Base-by-base conservation (phyloP, 1,140 invertebrate genomes). In the Tyrophagus putrescentiae region DNA sequence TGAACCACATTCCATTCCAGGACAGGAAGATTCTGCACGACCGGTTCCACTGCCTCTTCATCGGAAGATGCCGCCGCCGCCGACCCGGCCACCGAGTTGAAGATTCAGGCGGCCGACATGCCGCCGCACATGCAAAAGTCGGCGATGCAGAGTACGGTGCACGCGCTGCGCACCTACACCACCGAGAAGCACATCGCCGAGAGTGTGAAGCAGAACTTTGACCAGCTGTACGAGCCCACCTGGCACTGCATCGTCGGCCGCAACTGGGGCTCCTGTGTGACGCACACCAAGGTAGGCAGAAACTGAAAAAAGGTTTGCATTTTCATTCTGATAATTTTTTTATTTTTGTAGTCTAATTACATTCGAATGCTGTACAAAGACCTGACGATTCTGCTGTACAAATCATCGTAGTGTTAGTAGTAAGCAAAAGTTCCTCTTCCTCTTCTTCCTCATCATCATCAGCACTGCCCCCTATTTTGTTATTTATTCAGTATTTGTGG, bases 101-200 rank as follows among this genome's bases (percentile, higher is more conserved):
- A 65, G 41, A 64, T 68, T 16, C 67, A 68, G 48, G 67, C 67
- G 0, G 66, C 67, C 1, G 67, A 68, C 42, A 68, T 68, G 67
- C 67, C 67, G 7, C 21, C 57, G 3, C 64, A 68, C 11, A 68
- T 68, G 65, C 67, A 68, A 61, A 60, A 60, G 39, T 42, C 60
- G n/a, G 67, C 67, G 0, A 45, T 68, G 0, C 61, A 67, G 29
- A 65, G 64, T 25, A 67, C 67, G 0, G 53, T 60, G 0, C 67
- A 68, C 33, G 67, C 67, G 9, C 25, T 65, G 2, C 61, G 60
- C 23, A 34, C 68, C 5, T 68, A 66, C 54, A 65, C 52, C 2
- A 68, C 67, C 3, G 67, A 68, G 58, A 68, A 68, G 31, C 65
- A 67, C n/a, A 67, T 68, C 16, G 67, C 67, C 1, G 67, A 68